Evolutionary conservation across 2,888 invertebrate genomes (phyloP), one percentile per base, ranked within the genome.

Genomic region (Lasioglossum vierecki): DNA sequence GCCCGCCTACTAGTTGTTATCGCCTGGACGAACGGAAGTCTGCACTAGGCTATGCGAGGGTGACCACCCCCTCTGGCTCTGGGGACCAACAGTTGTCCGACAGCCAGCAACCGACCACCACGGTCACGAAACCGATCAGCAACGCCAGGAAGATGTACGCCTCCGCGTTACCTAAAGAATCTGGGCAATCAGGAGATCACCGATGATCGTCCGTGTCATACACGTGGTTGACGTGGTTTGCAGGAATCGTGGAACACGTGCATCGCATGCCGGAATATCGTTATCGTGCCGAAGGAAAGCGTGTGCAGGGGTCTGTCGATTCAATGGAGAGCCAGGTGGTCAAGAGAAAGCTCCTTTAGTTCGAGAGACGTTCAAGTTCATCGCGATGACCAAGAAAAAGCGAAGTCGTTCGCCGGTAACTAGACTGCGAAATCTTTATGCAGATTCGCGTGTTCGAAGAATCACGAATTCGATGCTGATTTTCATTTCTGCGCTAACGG

Each of bases 81-180:
- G 97, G 97, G 80, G 97, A 97, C 97, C 97, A 97, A 95, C 97
- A 97, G 95, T 97, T 97, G 96, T 97, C 97, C 60, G 97, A 97
- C 82, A 97, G 95, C 97, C 97, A 97, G 95, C 97, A 97, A 91
- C 97, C 97, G 91, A 97, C 97, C 91, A 97, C 97, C 83, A 97
- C 97, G 22, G 97, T 97, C 92, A 97, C 96, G 93, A 97, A 96
- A 75, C 97, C 97, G 94, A 97, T 97, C 92, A 97, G 95, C 88
- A 97, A 95, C 63, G 97, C 97, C 92, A 97, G 94, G 94, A 97
- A 97, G 95, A 97, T 97, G 95, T 97, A 97, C 91, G 97, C 96
- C 95, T 97, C 97, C 71, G 97, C 97, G 95, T 97, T 97, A 85
- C 97, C 97, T 97, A 92, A 87, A 60, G 92, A 92, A 82, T 89